Percentiles rank a stretch among this genome's conserved stretches.
Evolutionary conservation across 2,888 invertebrate genomes (phyloP).

Genomic region (Tachina lurida): DNA sequence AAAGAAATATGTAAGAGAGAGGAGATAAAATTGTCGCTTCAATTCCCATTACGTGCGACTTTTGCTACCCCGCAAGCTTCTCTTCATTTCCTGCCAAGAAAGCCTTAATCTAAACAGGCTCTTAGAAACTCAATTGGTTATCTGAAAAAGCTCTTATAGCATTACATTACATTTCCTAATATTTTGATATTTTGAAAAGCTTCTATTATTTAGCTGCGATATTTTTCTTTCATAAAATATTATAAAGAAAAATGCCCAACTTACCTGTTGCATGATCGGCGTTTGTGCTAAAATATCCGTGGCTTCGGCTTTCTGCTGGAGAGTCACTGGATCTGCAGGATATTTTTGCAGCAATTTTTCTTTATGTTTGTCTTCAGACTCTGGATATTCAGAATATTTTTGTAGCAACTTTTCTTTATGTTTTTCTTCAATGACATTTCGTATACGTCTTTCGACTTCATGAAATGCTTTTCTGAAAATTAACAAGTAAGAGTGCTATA

Average conservation of each 20-base stretch:
- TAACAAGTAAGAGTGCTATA: too few relatives aligned
- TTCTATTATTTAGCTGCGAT: too few relatives aligned
- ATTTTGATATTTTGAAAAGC: too few relatives aligned
- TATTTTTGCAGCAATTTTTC: constrained; percentile 19
- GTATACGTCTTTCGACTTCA: constrained; percentile 79
- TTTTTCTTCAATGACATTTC: constrained; percentile 76
- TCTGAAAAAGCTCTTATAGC: too few relatives aligned
- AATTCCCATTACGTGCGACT: too few relatives aligned
- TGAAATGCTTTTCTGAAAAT: constrained; percentile 79
- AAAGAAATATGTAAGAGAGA: too few relatives aligned
- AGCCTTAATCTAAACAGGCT: too few relatives aligned
- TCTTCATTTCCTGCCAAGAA: too few relatives aligned
- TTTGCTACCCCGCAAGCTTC: too few relatives aligned
- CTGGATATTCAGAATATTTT: not conserved
- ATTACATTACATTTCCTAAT: too few relatives aligned
- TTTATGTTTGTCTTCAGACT: constrained; percentile 72
- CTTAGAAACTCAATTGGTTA: too few relatives aligned
- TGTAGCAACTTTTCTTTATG: constrained; percentile 22
- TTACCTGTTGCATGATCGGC: constrained; percentile 33
- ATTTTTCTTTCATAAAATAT: not conserved
- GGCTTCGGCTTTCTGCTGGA: not conserved
- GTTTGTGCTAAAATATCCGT: not conserved
- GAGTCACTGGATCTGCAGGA: not conserved
- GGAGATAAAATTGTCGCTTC: too few relatives aligned
- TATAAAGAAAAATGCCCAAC: not conserved